These are phyloP conservation scores for Ascaphus truei DNA, from an alignment of 2,113 vertebrate species.

Conservation along the genomic window DNA sequence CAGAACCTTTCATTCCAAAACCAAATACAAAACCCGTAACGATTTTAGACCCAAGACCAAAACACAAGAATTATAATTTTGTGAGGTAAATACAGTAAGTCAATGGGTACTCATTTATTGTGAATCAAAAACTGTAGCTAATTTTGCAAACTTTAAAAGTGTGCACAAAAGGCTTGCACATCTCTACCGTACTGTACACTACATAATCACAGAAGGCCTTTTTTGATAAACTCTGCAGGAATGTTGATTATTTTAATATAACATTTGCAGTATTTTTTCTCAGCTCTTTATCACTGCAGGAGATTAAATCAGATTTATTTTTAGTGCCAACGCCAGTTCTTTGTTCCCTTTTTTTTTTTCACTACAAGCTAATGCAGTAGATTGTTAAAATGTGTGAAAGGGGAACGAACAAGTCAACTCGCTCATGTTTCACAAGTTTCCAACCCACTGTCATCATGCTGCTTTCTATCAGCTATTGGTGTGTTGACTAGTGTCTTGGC, in stretches of 20 bases:
- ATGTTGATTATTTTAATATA: neutral
- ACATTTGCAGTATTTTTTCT: neutral
- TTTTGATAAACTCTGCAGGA: no score
- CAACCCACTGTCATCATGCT: slow-evolving; percentile 23
- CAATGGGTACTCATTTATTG: no score
- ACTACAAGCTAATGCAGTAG: neutral
- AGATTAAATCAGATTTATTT: neutral
- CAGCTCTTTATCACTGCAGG: neutral
- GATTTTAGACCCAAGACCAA: no score
- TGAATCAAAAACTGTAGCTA: no score
- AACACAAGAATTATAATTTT: no score
- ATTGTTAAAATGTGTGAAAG: neutral
- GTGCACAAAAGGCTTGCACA: no score
- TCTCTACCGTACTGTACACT: no score
- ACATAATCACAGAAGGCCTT: no score
- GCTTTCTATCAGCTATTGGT: slow-evolving; percentile 2
- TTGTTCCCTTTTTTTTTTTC: neutral
- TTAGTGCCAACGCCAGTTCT: neutral
- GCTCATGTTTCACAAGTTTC: slow-evolving; percentile 2
- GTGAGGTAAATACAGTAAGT: no score
- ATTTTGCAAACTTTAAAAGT: no score
- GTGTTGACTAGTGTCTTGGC: slow-evolving; percentile 26
- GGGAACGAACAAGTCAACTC: neutral
- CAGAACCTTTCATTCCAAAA: no score
- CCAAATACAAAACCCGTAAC: no score